Conservation (phyloP, 2,888 invertebrate species). For the Tetramorium bicarinatum region DNA sequence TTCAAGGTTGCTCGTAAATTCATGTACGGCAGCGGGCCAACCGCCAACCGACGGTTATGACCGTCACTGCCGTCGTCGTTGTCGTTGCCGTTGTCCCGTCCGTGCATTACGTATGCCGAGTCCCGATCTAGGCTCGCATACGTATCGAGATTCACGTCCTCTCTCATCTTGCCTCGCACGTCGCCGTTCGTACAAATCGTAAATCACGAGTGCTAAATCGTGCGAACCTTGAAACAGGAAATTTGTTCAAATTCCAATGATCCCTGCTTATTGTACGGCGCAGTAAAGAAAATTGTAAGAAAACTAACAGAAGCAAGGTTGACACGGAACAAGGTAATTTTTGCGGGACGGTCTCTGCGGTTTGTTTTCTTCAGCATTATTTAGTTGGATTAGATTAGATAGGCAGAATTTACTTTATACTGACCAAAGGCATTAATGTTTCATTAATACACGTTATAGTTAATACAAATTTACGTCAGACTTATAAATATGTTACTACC, state of each 20-base stretch:
- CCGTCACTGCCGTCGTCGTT: conserved; percentile 27
- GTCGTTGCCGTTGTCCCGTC: background rate
- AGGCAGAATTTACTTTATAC: background rate
- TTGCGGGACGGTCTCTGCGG: background rate
- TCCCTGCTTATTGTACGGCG: background rate
- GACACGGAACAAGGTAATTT: background rate
- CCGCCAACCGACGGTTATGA: conserved; percentile 53
- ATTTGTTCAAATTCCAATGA: background rate
- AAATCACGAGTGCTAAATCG: conserved; percentile 12
- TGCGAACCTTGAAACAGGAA: conserved; percentile 12
- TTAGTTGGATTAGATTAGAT: background rate
- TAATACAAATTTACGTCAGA: background rate
- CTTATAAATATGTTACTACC: background rate
- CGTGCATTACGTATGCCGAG: conserved; percentile 55
- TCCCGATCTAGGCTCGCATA: background rate
- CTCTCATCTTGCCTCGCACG: background rate
- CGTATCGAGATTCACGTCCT: conserved; percentile 39
- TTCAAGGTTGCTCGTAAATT: conserved; percentile 77
- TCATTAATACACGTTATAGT: background rate
- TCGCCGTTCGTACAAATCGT: conserved; percentile 9
- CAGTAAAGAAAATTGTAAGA: conserved; percentile 3
- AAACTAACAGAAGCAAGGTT: background rate
- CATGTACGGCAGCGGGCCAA: conserved; percentile 57
- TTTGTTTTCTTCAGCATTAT: background rate
- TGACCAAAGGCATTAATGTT: background rate